Base-by-base conservation (phyloP, 2,113 vertebrate genomes). In the Dendropsophus ebraccatus region DNA sequence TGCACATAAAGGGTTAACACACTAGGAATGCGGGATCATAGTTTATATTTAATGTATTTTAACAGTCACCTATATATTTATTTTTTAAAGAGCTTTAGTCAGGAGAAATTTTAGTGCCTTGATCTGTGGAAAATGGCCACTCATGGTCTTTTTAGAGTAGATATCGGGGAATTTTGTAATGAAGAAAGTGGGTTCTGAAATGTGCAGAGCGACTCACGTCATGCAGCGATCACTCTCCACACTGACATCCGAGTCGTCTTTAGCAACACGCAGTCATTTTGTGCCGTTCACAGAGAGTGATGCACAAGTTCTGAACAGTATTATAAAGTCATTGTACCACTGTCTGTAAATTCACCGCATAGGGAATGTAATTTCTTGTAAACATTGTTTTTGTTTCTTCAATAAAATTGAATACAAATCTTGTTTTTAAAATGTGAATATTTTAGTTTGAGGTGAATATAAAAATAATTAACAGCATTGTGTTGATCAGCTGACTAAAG, bases 41-140 rank as follows among this genome's bases (percentile, higher is more conserved):
- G 23, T 76, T 50, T 50, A 17, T 76, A 56, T 79, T 79, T 35
- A 62, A 60, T 45, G 54, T 35, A 60, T 60, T 60, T 41, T 37
- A 80, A 17, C 35, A 5, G 19, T 80, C 77, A 28, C 77, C 35
- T 60, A 41, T 45, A 60, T 80, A 80, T 80, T 80, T 80, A 80
- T 80, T 80, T 60, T 80, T 45, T 41, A 58, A 52, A 79, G 54
- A 54, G 52, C 77, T 76, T 76, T 76, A 76, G 73, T 49, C 12
- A 30, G 45, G 73, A 76, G 77, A 21, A 14, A 16, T 32, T 45
- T 80, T 80, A 60, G 77, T 80, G 77, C 77, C 77, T 80, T 80
- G 54, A 60, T 37, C 32, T 3, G 76, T 60, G 23, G 6, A 80
- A 13, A 23, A 28, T 25, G 54, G 54, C 21, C 3, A 19, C 47